Evolutionary conservation across 53 echinoderm and acorn worm genomes (phyloP), one percentile per base, ranked within the genome.

Genomic region (Zoroaster sp.): DNA sequence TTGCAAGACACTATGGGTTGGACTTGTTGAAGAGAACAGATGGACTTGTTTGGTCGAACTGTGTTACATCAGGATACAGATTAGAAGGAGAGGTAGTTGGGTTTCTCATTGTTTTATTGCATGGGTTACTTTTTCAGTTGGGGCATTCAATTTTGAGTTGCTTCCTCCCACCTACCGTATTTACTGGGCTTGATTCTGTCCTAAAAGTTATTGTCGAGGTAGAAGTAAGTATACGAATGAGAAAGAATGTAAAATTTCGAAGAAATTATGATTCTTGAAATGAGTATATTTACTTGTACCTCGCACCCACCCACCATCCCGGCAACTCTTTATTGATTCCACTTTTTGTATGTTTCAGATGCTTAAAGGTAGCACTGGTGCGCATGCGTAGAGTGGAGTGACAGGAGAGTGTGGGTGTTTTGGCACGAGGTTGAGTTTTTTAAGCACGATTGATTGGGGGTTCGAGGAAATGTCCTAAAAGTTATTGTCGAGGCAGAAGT

Each of bases 281-380:
- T 42, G 73, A 73, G 73, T 73, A 39, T 18, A 73, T 39, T 73
- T 42, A 39, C 43, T 73, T 41, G 6, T 72, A n/a, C 72, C 72
- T 72, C 72, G 38, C 72, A 36, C 36, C 72, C 72, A 4, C 72
- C 72, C 72, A 18, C 72, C 72, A n/a, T 72, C 41, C 72, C 72
- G 72, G 40, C 40, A 15, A 18, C 72, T 72, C 17, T 72, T 8
- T 4, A 72, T 72, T 18, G 40, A 72, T 18, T 72, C 38, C n/a
- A 18, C 37, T 17, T 72, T 32, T n/a, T 2, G 15, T n/a, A 2
- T 52, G 17, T 54, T 54, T 54, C 54, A 54, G 21, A 54, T 54
- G 54, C 54, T 54, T 51, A 54, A 54, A 54, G 2, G 54, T 20
- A 54, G 54, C 54, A 54, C 54, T 54, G 54, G 21, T 54, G 20